Conservation (phyloP, 2,113 vertebrate genomes). For the Alectura lathami region DNA sequence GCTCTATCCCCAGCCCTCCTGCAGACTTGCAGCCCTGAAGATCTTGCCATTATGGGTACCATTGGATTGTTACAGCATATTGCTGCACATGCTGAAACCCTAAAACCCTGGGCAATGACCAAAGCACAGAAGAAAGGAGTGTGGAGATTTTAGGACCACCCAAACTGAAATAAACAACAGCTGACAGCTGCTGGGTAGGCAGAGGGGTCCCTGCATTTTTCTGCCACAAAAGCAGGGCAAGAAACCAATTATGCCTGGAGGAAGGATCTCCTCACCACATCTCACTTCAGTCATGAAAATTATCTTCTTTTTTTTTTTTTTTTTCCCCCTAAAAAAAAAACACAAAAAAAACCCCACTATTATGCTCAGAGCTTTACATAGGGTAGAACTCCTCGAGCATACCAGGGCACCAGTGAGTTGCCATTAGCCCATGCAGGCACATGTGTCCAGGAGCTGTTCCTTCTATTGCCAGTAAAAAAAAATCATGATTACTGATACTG, state of each 20-base stretch:
- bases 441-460: neutral
- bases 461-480: neutral
- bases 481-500: neutral
- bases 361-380: neutral
- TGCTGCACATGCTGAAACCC: neutral
- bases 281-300: neutral
- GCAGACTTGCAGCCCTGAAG: neutral
- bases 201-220: fast-evolving
- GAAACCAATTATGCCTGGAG: fast-evolving
- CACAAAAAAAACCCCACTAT: neutral
- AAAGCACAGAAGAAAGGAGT: neutral
- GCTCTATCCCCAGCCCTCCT: neutral
- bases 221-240: neutral
- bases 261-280: neutral
- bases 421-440: neutral
- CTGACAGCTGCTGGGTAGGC: neutral
- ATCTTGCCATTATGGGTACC: fast-evolving
- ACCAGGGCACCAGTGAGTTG: neutral
- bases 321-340: no score
- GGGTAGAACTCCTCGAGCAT: neutral
- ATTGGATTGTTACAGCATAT: fast-evolving
- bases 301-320: no score
- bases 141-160: no score
- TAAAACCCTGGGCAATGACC: fast-evolving
- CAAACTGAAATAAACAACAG: neutral